These are phyloP conservation scores for Oceanodroma tethys DNA, from an alignment of 2,113 vertebrate species.

Conservation along the genomic window DNA sequence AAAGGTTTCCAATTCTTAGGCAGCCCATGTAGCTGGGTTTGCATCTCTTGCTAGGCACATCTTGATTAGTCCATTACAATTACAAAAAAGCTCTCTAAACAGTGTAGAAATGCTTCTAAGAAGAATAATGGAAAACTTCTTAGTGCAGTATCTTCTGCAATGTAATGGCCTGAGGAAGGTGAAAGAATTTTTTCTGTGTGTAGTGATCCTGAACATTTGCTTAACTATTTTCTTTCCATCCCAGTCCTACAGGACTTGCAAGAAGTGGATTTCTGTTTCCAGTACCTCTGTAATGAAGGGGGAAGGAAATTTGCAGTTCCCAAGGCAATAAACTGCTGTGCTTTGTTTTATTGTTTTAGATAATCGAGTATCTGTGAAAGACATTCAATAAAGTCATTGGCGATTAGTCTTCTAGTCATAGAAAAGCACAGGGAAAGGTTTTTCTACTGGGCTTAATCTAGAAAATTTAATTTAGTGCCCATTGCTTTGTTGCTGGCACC, in stretches of 20 bases:
- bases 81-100: neutral
- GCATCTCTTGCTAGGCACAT: neutral
- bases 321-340: neutral
- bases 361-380: conserved; percentile 42
- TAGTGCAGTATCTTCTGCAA: neutral
- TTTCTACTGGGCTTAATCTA: neutral
- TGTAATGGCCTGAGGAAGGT: neutral
- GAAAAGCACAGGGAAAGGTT: neutral
- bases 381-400: conserved; percentile 32
- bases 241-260: neutral
- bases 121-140: neutral
- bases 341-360: conserved; percentile 39
- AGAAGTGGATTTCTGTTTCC: neutral
- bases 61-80: neutral
- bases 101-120: neutral
- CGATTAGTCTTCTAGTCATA: conserved; percentile 27
- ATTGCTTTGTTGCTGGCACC: conserved; percentile 1
- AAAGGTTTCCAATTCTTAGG: neutral
- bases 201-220: neutral
- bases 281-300: neutral
- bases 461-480: conserved; percentile 3
- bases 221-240: neutral
- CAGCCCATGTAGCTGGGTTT: neutral
- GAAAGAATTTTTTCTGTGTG: neutral
- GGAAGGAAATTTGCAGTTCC: neutral